A percentile compares a stretch with the other conserved stretches of the same genome.
Conservation (phyloP, 2,888 invertebrate species). For the Oligia strigilis region DNA sequence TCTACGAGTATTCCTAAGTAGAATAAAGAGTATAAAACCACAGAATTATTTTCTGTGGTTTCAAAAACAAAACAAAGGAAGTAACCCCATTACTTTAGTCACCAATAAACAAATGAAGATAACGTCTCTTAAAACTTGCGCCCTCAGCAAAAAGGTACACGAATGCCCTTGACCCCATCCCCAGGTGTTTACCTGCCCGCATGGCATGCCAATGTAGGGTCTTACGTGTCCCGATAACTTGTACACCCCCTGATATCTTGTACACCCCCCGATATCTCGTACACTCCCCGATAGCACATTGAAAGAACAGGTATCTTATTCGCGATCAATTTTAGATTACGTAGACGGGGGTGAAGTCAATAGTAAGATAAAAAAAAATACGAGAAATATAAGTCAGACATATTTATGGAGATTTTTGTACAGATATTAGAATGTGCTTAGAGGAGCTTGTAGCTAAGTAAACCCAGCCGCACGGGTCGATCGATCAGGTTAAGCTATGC, state of each 20-base stretch:
- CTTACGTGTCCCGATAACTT: slow-evolving; percentile 61
- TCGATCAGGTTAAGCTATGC: too few relatives aligned
- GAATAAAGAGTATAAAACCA: too few relatives aligned
- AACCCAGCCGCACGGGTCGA: too few relatives aligned
- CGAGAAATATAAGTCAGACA: not conserved
- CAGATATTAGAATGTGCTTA: not conserved
- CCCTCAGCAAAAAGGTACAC: slow-evolving; percentile 62
- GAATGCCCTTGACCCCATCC: slow-evolving; percentile 72
- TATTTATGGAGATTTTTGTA: slow-evolving; percentile 4
- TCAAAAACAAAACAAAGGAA: not conserved
- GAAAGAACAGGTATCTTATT: slow-evolving; percentile 35
- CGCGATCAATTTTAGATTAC: slow-evolving; percentile 54
- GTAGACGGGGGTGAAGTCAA: not conserved
- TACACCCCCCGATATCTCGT: slow-evolving; percentile 49
- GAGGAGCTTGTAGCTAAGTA: too few relatives aligned
- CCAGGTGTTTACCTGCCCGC: slow-evolving; percentile 73
- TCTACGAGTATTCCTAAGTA: not conserved
- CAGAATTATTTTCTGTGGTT: too few relatives aligned
- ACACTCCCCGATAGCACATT: slow-evolving; percentile 41
- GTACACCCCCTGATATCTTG: slow-evolving; percentile 40
- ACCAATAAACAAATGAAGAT: slow-evolving; percentile 15
- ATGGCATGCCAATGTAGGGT: slow-evolving; percentile 69
- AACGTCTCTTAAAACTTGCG: slow-evolving; percentile 48
- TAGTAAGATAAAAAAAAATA: not conserved
- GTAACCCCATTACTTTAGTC: not conserved